Conservation (phyloP, 2,888 invertebrate genomes). For the Malthinus flaveolus region DNA sequence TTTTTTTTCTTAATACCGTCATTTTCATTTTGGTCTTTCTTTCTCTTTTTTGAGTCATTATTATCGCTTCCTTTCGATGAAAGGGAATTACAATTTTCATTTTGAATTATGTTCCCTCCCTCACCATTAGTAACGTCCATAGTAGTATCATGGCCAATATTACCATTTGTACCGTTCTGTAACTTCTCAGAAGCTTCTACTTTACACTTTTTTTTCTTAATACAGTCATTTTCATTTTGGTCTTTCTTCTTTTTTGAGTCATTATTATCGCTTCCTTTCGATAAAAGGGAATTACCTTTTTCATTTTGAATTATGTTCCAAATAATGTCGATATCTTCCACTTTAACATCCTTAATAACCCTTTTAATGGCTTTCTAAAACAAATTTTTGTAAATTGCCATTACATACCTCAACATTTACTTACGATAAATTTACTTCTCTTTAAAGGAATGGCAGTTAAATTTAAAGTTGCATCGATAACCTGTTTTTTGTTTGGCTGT, state of each 20-base stretch:
- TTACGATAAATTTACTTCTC: constrained; percentile 6
- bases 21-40: not conserved
- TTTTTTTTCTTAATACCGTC: not conserved
- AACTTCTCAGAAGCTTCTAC: not conserved
- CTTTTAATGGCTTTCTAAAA: not conserved
- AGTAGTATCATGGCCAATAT: not conserved
- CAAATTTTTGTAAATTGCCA: no score
- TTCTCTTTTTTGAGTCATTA: not conserved
- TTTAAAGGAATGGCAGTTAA: constrained; percentile 1
- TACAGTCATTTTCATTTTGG: not conserved
- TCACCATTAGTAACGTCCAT: not conserved
- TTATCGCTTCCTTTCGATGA: not conserved
- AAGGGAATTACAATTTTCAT: constrained; percentile 33
- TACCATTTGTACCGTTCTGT: not conserved
- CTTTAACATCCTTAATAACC: constrained; percentile 50
- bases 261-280: not conserved
- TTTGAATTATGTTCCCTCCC: constrained; percentile 53
- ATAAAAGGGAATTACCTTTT: constrained; percentile 23
- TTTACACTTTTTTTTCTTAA: not conserved
- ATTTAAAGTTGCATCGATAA: not conserved
- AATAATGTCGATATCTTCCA: constrained; percentile 64
- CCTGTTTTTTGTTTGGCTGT: not conserved
- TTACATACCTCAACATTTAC: constrained; percentile 53
- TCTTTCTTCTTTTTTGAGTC: not conserved
- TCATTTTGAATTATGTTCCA: constrained; percentile 60